These are phyloP conservation scores for Pachycephus smyrnensis DNA, from an alignment of 2,888 invertebrate species.

Conservation along the genomic window DNA sequence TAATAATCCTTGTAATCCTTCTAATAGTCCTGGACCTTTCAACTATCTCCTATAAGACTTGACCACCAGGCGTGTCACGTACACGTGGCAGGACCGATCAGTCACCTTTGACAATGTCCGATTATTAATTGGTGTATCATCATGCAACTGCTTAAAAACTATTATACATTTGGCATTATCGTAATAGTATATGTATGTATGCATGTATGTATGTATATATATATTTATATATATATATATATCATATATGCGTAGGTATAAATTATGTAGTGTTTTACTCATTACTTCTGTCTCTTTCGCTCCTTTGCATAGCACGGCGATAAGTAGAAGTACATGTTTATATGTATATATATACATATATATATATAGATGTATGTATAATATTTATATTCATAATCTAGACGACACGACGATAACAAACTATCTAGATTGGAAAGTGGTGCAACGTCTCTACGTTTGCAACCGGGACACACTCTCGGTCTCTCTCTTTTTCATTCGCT, in stretches of 20 bases:
- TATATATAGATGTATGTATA: neutral
- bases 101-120: neutral
- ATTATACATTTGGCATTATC: conserved; percentile 67
- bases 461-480: neutral
- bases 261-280: neutral
- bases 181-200: conserved; percentile 63
- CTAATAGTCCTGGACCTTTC: neutral
- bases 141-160: conserved; percentile 46
- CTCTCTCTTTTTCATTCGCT: neutral
- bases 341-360: conserved; percentile 5
- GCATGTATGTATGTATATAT: conserved; percentile 41
- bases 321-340: neutral
- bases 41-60: neutral
- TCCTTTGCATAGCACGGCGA: neutral
- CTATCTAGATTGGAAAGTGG: conserved; percentile 6
- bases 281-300: neutral
- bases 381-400: conserved; percentile 5
- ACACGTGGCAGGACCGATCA: neutral
- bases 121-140: neutral
- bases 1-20: neutral
- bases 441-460: conserved; percentile 7
- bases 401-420: conserved; percentile 7
- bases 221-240: conserved; percentile 6
- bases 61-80: neutral
- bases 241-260: conserved; percentile 12